A percentile compares a stretch with the other conserved stretches of the same genome.
Evolutionary conservation across 2,797 vertebrate species (phyloP).

Genomic region (Enteromius anoplus): DNA sequence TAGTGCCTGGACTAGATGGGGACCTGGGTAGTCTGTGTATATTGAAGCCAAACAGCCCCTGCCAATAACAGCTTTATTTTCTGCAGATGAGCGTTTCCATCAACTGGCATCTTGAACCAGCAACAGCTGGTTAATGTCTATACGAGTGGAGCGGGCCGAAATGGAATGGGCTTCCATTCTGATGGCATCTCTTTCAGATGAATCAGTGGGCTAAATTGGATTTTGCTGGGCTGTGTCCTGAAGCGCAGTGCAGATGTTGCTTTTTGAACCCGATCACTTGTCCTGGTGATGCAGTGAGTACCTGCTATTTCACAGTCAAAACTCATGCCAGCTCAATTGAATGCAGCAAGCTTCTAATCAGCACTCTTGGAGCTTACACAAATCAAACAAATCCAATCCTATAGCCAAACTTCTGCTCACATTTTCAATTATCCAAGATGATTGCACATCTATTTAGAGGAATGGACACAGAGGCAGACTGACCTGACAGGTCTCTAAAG

Average conservation of each 20-base stretch:
- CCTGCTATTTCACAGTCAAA: slow-evolving; percentile 44
- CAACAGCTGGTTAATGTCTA: slow-evolving; percentile 59
- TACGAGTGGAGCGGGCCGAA: slow-evolving; percentile 31
- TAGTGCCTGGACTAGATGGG: background rate
- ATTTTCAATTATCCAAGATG: slow-evolving; percentile 13
- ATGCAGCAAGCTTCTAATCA: slow-evolving; percentile 19
- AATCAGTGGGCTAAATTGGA: slow-evolving; percentile 57
- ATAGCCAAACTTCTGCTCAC: slow-evolving; percentile 16
- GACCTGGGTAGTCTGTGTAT: background rate
- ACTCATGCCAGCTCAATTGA: slow-evolving; percentile 34
- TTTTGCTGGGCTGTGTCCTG: slow-evolving; percentile 53
- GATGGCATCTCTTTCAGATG: slow-evolving; percentile 55
- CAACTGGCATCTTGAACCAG: slow-evolving; percentile 42
- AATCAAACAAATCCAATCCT: slow-evolving; percentile 31
- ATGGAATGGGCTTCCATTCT: slow-evolving; percentile 36
- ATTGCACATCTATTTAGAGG: slow-evolving; percentile 8
- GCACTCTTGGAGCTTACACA: slow-evolving; percentile 26
- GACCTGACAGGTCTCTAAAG: background rate
- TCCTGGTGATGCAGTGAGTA: slow-evolving; percentile 42
- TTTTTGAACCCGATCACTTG: slow-evolving; percentile 42
- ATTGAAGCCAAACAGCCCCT: slow-evolving; percentile 25
- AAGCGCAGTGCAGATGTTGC: slow-evolving; percentile 54
- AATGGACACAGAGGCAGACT: background rate
- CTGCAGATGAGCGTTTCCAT: slow-evolving; percentile 44
- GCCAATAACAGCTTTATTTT: slow-evolving; percentile 52